phyloP scores from a whole-genome alignment of 2,113 vertebrate species.

The Sminthopsis crassicaudata region DNA sequence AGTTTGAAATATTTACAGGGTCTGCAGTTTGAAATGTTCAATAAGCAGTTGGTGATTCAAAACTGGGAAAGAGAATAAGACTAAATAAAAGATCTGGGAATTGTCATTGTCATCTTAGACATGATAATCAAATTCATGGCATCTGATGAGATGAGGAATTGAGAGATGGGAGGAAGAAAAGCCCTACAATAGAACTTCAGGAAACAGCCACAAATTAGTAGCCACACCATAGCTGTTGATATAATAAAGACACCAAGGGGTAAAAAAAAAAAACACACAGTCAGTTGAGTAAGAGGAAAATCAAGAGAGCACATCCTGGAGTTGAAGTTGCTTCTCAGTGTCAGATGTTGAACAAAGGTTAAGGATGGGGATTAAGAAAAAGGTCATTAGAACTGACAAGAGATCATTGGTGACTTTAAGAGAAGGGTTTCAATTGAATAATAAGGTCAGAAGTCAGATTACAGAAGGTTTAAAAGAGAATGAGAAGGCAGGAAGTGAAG shows the following conservation, averaged over 20 bases:
- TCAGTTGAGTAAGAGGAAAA: neutral
- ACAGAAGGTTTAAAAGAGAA: neutral
- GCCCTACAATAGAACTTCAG: neutral
- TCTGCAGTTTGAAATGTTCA: neutral
- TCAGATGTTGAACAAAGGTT: neutral
- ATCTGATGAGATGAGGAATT: neutral
- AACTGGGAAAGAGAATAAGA: neutral
- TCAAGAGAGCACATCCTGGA: neutral
- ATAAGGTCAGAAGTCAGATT: neutral
- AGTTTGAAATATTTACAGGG: neutral
- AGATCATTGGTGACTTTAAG: neutral
- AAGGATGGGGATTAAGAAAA: neutral
- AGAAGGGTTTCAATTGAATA: neutral
- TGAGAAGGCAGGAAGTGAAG: neutral
- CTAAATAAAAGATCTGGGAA: neutral
- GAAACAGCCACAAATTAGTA: neutral
- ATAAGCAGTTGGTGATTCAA: neutral
- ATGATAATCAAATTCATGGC: neutral
- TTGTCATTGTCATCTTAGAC: neutral
- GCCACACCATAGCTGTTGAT: neutral
- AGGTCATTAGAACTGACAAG: neutral
- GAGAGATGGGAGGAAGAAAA: neutral
- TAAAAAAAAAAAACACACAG: neutral
- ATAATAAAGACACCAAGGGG: neutral
- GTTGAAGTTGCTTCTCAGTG: neutral